These are phyloP conservation scores for Tringa solitaria DNA, from an alignment of 2,113 vertebrate genomes.

Conservation along the genomic window DNA sequence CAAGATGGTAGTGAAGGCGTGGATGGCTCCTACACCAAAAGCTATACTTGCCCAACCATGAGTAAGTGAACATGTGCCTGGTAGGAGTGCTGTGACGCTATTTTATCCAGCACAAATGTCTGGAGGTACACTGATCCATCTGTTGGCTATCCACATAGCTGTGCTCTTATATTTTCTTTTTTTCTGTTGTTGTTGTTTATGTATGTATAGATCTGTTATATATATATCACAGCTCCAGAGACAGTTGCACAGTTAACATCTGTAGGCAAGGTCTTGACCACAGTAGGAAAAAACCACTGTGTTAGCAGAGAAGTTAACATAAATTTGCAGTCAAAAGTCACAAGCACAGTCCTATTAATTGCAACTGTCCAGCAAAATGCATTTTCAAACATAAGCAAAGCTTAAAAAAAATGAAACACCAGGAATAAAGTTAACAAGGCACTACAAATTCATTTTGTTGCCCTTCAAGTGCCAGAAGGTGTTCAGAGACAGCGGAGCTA, in stretches of 20 bases:
- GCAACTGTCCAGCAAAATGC: background rate
- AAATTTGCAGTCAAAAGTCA: background rate
- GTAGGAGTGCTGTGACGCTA: background rate
- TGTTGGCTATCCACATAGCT: background rate
- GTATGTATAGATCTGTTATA: background rate
- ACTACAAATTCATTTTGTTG: background rate
- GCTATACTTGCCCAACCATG: background rate
- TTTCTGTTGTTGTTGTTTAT: background rate
- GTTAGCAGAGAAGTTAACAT: background rate
- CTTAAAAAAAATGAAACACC: background rate
- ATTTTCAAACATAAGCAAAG: background rate
- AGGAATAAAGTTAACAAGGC: background rate
- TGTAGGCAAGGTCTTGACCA: background rate
- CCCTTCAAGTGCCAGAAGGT: background rate
- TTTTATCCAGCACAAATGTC: slow-evolving; percentile 15
- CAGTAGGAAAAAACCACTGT: background rate
- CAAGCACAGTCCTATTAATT: background rate
- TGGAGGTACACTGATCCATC: slow-evolving; percentile 36
- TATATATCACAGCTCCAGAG: background rate
- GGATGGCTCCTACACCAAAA: background rate
- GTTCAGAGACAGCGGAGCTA: background rate
- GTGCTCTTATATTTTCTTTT: background rate
- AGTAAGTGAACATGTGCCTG: slow-evolving; percentile 38
- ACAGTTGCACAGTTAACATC: background rate
- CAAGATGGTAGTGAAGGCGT: background rate